phyloP scores from a whole-genome alignment of 2,113 vertebrate genomes.

The Labeo rohita region DNA sequence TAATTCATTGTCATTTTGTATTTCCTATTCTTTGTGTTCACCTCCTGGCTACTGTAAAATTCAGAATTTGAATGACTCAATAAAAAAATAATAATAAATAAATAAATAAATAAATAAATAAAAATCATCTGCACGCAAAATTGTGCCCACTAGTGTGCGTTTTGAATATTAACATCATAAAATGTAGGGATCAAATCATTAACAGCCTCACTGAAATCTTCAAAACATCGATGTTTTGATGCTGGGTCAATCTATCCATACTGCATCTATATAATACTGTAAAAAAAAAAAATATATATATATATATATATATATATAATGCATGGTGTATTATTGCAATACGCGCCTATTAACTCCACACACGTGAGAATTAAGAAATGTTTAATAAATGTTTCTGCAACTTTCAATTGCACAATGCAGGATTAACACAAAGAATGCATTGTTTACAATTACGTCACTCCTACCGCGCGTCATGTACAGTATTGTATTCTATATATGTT shows the following conservation, averaged over 20 bases:
- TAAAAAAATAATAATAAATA: too few species aligned
- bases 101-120: too few species aligned
- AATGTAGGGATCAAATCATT: background rate
- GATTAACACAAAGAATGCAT: background rate
- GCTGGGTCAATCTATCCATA: background rate
- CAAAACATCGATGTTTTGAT: too few species aligned
- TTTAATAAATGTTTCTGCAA: background rate
- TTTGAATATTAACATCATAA: background rate
- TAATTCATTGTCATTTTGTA: too few species aligned
- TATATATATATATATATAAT: too few species aligned
- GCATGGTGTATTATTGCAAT: background rate
- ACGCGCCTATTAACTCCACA: background rate
- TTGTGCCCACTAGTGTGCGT: background rate
- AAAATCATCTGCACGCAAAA: too few species aligned
- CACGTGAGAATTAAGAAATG: background rate
- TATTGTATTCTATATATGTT: background rate
- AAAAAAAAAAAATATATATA: too few species aligned
- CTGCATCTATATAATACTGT: background rate
- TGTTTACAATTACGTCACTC: background rate
- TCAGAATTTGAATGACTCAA: too few species aligned
- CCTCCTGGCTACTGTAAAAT: too few species aligned
- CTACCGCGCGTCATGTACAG: background rate
- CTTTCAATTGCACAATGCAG: background rate
- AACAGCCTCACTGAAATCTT: too few species aligned
- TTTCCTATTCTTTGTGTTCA: too few species aligned